phyloP scores from a whole-genome alignment of 2,888 invertebrate genomes.

The Timema cristinae region DNA sequence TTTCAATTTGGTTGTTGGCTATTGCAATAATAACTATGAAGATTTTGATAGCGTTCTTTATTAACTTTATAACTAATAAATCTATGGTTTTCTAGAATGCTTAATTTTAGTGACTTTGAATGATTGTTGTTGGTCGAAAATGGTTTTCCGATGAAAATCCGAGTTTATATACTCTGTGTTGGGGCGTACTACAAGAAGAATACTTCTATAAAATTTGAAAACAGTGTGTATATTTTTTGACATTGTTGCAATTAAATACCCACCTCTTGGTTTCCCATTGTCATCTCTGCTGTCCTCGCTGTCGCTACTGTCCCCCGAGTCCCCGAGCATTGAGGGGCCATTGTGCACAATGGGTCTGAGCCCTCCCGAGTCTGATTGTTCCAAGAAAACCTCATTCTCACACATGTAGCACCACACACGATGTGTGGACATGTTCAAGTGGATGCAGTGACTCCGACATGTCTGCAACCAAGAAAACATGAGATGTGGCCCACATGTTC shows the following conservation, averaged over 20 bases:
- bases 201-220: not conserved
- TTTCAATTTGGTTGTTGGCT: no score
- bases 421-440: conserved; percentile 80
- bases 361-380: conserved; percentile 41
- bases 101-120: no score
- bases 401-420: conserved; percentile 88
- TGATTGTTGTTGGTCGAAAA: no score
- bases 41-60: no score
- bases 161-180: no score
- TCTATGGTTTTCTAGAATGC: no score
- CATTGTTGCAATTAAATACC: conserved; percentile 1
- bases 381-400: conserved; percentile 71
- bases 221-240: no score
- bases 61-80: no score
- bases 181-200: not conserved
- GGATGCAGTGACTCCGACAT: conserved; percentile 63
- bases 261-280: conserved; percentile 49
- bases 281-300: conserved; percentile 49
- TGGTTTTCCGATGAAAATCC: no score
- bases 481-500: no score
- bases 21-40: no score
- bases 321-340: conserved; percentile 39
- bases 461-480: no score
- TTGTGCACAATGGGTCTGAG: conserved; percentile 27
- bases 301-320: conserved; percentile 45